Conservation (phyloP, 2,113 vertebrate species). For the Paradisaea rubra region DNA sequence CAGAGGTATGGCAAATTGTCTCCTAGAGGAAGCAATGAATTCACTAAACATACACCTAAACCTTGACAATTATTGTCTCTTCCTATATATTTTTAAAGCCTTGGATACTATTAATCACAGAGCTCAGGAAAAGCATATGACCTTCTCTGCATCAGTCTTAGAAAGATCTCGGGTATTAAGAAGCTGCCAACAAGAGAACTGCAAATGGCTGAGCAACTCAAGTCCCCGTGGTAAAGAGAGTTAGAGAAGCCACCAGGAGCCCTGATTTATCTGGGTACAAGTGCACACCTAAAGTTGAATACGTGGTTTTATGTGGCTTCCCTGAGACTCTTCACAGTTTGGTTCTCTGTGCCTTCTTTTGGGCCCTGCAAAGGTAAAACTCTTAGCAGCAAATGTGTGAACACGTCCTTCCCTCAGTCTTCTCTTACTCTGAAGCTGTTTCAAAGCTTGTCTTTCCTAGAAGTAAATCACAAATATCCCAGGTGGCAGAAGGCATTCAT, state of each 20-base stretch:
- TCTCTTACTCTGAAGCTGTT: background rate
- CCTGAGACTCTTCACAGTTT: background rate
- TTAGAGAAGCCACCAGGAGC: background rate
- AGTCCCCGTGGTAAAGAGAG: background rate
- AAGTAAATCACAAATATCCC: background rate
- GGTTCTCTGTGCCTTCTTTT: background rate
- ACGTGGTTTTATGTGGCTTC: background rate
- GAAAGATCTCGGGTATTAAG: background rate
- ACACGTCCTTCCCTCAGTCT: background rate
- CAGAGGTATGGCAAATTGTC: conserved; percentile 41
- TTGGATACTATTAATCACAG: conserved; percentile 55
- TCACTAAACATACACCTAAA: conserved; percentile 51
- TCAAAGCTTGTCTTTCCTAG: background rate
- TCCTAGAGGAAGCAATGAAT: conserved; percentile 66
- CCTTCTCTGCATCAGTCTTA: conserved; percentile 52
- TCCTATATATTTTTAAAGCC: conserved; percentile 26
- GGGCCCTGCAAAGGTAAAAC: background rate
- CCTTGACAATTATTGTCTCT: conserved; percentile 63
- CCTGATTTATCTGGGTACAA: background rate
- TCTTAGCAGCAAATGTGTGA: background rate
- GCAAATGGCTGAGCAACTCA: background rate
- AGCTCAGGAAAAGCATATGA: conserved; percentile 50
- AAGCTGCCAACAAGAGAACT: background rate
- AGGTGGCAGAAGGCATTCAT: background rate
- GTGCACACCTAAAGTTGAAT: background rate